Base-by-base conservation (phyloP, 2,113 vertebrate genomes). In the Todiramphus saurophagus region DNA sequence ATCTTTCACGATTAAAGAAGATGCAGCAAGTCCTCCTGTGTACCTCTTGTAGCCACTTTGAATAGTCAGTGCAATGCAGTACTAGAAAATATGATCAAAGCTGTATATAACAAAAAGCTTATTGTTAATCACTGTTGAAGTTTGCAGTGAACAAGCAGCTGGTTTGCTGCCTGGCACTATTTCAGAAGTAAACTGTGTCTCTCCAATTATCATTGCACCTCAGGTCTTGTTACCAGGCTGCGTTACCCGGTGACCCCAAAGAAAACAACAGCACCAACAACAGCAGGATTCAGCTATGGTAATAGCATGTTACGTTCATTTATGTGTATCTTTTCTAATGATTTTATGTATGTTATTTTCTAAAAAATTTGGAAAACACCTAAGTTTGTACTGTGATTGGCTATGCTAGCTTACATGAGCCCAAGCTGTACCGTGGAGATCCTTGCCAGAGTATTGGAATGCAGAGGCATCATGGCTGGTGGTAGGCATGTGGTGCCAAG, bases 211-310 rank as follows among this genome's bases (percentile, higher is more conserved):
- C 83, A 80, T 90, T 95, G 72, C 74, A 73, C 39, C 80, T 86
- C 94, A 99, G 99, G 99, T 93, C 98, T 99, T 1, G 99, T 99
- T 30, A 98, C 98, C 46, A 98, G 99, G 91, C 94, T 99, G 70
- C 97, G 99, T 89, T 99, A 99, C 85, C 98, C 99, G 7, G 99
- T 99, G 8, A 98, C 98, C 20, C 97, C 98, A 31, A 98, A 98
- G 79, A 98, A 96, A 82, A 98, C 88, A 12, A 97, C 97, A 1
- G 99, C 98, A 27, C 99, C 99, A 1, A 98, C 98, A n/a, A 99
- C 99, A 0, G 99, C 99, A 31, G 99, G 99, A 41, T 99, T 99
- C 98, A 99, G 99, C 97, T 99, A 99, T 19, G 99, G 99, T 99
- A 98, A 98, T 68, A 67, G n/a, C 23, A 1, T 51, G 11, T 67